phyloP scores from a whole-genome alignment of 2,888 invertebrate species.

The Melipona beecheii region DNA sequence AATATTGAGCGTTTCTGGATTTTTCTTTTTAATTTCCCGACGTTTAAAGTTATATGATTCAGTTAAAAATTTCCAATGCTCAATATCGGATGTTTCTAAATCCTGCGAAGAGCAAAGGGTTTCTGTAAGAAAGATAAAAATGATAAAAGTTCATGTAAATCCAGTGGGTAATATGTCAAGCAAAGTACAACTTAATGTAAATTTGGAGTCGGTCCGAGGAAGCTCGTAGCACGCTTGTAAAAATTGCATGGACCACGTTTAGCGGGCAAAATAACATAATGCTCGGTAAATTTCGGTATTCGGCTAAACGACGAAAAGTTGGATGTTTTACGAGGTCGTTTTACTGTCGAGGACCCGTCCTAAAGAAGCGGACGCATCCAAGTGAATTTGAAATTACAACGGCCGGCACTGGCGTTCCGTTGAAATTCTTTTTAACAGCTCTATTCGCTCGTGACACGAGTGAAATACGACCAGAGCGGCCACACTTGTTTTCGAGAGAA shows the following conservation, averaged over 20 bases:
- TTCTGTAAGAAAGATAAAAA: background rate
- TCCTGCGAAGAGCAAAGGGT: no score
- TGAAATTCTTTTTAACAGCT: slow-evolving; percentile 34
- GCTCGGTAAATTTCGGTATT: slow-evolving; percentile 20
- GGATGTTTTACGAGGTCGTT: slow-evolving; percentile 20
- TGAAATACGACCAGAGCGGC: background rate
- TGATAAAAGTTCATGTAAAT: background rate
- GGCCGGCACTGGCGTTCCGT: background rate
- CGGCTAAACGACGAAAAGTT: slow-evolving; percentile 34
- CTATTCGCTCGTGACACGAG: background rate
- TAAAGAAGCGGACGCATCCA: slow-evolving; percentile 9
- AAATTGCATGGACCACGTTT: slow-evolving; percentile 12
- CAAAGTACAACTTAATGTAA: background rate
- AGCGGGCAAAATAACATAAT: slow-evolving; percentile 20
- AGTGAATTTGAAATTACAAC: slow-evolving; percentile 31
- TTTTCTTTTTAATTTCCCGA: no score
- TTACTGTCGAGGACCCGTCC: slow-evolving; percentile 6
- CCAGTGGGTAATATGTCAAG: background rate
- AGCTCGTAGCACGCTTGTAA: background rate
- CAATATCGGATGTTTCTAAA: background rate
- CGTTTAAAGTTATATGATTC: background rate
- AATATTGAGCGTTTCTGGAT: background rate
- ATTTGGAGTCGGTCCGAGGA: background rate
- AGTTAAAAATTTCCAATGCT: background rate
- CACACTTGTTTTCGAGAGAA: background rate